Evolutionary conservation across 2,113 vertebrate genomes (phyloP).

Genomic region (Mormyrus lacerda): DNA sequence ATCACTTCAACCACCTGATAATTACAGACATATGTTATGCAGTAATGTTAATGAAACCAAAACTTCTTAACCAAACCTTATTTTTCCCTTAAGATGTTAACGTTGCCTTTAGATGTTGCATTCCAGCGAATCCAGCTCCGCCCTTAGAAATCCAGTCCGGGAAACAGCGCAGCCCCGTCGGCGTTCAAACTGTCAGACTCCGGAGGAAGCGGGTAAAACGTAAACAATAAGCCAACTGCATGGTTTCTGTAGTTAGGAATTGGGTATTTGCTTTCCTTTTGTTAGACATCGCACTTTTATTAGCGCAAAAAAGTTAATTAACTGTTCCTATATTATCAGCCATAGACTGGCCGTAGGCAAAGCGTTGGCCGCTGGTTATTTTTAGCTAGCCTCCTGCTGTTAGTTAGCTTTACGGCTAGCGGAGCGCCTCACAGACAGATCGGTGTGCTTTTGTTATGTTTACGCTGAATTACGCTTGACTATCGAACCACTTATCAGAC

Average conservation of each 20-base stretch:
- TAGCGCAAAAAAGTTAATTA: neutral
- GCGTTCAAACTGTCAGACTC: constrained; percentile 19
- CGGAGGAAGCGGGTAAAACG: constrained; percentile 13
- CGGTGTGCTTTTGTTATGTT: neutral
- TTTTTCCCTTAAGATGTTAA: neutral
- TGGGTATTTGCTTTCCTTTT: neutral
- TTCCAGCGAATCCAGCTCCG: neutral
- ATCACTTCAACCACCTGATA: neutral
- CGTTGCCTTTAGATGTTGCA: neutral
- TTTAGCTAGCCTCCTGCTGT: neutral
- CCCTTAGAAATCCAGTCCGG: neutral
- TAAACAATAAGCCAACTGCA: neutral
- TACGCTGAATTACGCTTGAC: neutral
- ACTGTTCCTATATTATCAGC: neutral
- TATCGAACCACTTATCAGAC: neutral
- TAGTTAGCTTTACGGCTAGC: neutral
- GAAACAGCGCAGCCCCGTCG: neutral
- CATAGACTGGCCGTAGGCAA: neutral
- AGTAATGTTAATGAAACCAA: neutral
- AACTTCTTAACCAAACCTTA: neutral
- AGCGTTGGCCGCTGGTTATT: neutral
- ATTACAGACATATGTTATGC: neutral
- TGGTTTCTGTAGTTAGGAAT: neutral
- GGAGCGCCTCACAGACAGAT: neutral
- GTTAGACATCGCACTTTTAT: neutral